Percentiles rank a stretch among this genome's conserved stretches.
phyloP scores from a whole-genome alignment of 1,140 invertebrate genomes.

The Hylaeus volcanicus region DNA sequence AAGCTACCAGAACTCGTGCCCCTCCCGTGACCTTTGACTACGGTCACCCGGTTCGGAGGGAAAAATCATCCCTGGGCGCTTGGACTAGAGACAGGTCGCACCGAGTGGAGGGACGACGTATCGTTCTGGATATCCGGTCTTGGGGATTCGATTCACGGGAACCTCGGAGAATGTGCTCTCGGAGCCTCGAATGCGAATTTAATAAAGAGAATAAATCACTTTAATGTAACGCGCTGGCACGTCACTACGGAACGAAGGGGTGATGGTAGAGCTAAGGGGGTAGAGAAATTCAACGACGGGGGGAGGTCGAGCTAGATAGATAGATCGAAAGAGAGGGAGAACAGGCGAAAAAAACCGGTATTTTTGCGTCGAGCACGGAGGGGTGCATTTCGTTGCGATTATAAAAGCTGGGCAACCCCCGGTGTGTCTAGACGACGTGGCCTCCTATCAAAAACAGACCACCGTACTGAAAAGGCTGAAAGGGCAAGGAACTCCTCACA shows the following conservation, averaged over 20 bases:
- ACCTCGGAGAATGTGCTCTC: constrained; percentile 45
- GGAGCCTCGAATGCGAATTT: constrained; percentile 69
- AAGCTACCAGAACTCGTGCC: neutral
- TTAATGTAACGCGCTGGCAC: constrained; percentile 64
- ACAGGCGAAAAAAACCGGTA: constrained; percentile 67
- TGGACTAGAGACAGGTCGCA: constrained; percentile 35
- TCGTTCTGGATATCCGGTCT: constrained; percentile 53
- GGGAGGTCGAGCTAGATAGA: neutral
- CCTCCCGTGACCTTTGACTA: constrained; percentile 45
- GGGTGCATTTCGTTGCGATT: constrained; percentile 75
- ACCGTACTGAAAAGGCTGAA: constrained; percentile 74
- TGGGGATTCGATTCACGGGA: constrained; percentile 42
- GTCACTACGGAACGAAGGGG: constrained; percentile 48
- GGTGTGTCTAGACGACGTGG: constrained; percentile 73
- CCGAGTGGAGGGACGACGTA: neutral
- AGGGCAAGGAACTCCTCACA: constrained; percentile 78
- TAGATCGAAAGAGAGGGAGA: neutral
- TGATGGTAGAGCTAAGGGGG: constrained; percentile 46
- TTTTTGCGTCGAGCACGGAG: constrained; percentile 68
- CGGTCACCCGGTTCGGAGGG: neutral
- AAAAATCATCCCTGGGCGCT: constrained; percentile 19
- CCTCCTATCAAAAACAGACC: constrained; percentile 76
- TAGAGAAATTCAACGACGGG: constrained; percentile 49
- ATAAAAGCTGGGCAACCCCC: constrained; percentile 72
- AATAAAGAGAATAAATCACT: constrained; percentile 72